Base-by-base conservation (phyloP, 2,797 vertebrate species). In the Enteromius viviparus region DNA sequence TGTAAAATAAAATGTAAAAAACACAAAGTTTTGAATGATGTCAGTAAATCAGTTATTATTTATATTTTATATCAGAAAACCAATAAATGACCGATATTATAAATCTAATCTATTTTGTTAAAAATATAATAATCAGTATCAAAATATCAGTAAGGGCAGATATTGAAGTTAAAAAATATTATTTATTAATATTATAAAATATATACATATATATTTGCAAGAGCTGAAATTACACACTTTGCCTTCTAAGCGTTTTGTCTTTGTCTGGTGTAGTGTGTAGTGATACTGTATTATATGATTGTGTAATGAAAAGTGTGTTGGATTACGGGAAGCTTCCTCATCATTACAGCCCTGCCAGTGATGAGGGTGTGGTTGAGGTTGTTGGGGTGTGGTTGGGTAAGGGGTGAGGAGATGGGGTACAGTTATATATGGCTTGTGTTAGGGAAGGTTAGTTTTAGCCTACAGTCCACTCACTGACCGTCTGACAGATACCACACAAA, bases 391-490 rank as follows among this genome's bases (percentile, higher is more conserved):
- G 58, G 78, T 53, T 71, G 58, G 69, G 47, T 23, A 47, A 81
- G 26, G 64, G 83, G 64, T 34, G 69, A 53, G 62, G 66, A 49
- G 62, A 37, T 37, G 29, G 71, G 53, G 40, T 45, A 71, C 70
- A 83, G 23, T 76, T 74, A 84, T 62, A 74, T 92, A 94, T 94
- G 92, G 93, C 92, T 93, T 90, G 89, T 40, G 53, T 60, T 60
- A 6, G 23, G 58, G 23, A 23, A 60, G 58, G 58, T 76, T 64
- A 45, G 72, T 37, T 51, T 23, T 15, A 55, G 72, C 32, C 49
- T 21, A 75, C 72, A 51, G 47, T 21, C 9, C 17, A 29, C 15
- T 32, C 45, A 72, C 47, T 51, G 10, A 72, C 47, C 26, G 32
- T 15, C 72, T 75, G 72, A 75, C 51, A 14, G 49, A 34, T 5